Percentiles rank a stretch among this genome's conserved stretches.
phyloP scores from a whole-genome alignment of 2,113 vertebrate genomes.

The Solea solea region DNA sequence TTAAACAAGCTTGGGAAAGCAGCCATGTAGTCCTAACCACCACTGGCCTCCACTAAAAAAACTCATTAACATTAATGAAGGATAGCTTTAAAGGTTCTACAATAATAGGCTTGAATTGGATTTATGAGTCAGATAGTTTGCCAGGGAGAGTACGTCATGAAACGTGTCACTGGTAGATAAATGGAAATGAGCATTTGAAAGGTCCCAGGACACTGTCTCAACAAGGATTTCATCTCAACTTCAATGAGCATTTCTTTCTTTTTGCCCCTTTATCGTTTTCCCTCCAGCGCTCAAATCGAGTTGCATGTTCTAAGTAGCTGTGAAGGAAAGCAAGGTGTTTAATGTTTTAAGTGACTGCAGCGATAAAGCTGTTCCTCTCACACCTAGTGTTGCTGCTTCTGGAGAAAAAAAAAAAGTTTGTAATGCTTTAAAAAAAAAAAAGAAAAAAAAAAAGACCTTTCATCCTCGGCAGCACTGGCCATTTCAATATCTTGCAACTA shows the following conservation, averaged over 20 bases:
- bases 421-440: conserved; percentile 56
- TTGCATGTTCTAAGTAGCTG: conserved; percentile 43
- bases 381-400: conserved; percentile 33
- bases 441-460: conserved; percentile 56
- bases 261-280: conserved; percentile 41
- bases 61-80: conserved; percentile 85
- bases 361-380: conserved; percentile 67
- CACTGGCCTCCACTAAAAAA: conserved; percentile 82
- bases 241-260: conserved; percentile 37
- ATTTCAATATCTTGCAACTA: conserved; percentile 78
- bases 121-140: conserved; percentile 80
- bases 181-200: conserved; percentile 74
- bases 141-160: conserved; percentile 78
- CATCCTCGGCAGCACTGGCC: conserved; percentile 65
- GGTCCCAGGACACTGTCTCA: conserved; percentile 58
- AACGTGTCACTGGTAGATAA: conserved; percentile 72
- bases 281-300: conserved; percentile 46
- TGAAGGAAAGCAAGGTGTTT: conserved; percentile 58
- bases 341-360: conserved; percentile 70
- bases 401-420: conserved; percentile 54
- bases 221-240: conserved; percentile 49
- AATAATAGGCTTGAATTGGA: conserved; percentile 80
- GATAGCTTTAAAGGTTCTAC: conserved; percentile 82
- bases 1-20: conserved; percentile 83
- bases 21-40: conserved; percentile 83